Conservation (phyloP, 2,888 invertebrate species). For the Athripsodes cinereus region DNA sequence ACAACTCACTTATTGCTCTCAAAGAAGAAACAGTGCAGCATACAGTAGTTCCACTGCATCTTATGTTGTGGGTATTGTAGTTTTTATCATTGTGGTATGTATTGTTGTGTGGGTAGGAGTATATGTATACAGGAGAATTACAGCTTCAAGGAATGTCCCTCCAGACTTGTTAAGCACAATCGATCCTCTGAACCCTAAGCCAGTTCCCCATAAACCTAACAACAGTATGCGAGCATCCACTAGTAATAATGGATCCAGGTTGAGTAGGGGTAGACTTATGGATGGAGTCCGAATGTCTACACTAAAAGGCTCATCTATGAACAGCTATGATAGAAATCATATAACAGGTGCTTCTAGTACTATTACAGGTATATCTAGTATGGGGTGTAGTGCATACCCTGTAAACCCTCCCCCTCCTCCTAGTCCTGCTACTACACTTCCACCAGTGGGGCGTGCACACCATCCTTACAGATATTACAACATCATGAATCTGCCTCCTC, state of each 20-base stretch:
- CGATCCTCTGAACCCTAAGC: slow-evolving; percentile 25
- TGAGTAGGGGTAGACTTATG: slow-evolving; percentile 29
- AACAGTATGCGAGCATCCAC: slow-evolving; percentile 16
- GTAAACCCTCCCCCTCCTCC: slow-evolving; percentile 84
- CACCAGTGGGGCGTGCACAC: slow-evolving; percentile 56
- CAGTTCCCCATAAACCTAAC: slow-evolving; percentile 30
- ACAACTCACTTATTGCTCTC: slow-evolving; percentile 55
- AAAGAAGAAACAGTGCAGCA: slow-evolving; percentile 33
- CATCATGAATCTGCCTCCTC: slow-evolving; percentile 78
- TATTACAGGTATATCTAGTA: slow-evolving; percentile 59
- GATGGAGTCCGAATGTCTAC: slow-evolving; percentile 60
- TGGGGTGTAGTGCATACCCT: slow-evolving; percentile 70
- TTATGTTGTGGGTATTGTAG: slow-evolving; percentile 51
- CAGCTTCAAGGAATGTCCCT: slow-evolving; percentile 43
- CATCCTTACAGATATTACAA: slow-evolving; percentile 72
- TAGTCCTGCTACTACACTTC: slow-evolving; percentile 74
- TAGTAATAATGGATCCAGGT: slow-evolving; percentile 19
- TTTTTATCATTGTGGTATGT: slow-evolving; percentile 50
- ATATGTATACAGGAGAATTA: slow-evolving; percentile 49
- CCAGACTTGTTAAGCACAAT: slow-evolving; percentile 52
- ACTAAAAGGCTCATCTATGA: slow-evolving; percentile 52
- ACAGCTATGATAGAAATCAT: slow-evolving; percentile 64
- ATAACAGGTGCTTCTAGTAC: slow-evolving; percentile 51
- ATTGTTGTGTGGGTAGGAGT: slow-evolving; percentile 44
- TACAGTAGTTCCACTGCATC: slow-evolving; percentile 43